Percentiles rank a stretch among this genome's conserved stretches.
Conservation (phyloP, 1,140 invertebrate genomes). For the Drosophila lacteicornis region DNA sequence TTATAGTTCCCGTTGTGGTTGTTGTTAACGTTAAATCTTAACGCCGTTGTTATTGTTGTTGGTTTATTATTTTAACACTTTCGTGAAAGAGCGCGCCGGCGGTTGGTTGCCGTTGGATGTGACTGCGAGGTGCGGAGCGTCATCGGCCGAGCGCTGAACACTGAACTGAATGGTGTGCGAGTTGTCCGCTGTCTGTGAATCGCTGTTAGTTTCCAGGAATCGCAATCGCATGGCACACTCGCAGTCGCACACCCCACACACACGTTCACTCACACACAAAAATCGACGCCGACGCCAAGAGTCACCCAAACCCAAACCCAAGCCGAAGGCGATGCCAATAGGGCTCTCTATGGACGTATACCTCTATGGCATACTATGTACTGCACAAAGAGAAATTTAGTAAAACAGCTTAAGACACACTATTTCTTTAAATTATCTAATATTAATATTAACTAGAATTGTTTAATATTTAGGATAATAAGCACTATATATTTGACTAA, state of each 20-base stretch:
- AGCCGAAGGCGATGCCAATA: constrained; percentile 38
- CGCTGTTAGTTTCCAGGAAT: constrained; percentile 85
- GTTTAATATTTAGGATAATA: neutral
- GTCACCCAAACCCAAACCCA: constrained; percentile 39
- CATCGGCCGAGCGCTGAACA: too few species aligned
- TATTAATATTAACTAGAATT: neutral
- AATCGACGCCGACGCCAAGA: constrained; percentile 51
- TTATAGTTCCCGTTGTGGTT: too few species aligned
- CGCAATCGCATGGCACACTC: constrained; percentile 55
- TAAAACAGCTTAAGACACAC: too few species aligned
- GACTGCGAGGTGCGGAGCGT: too few species aligned
- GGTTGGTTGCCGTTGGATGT: too few species aligned
- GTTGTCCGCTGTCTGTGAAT: too few species aligned
- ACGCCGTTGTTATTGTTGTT: too few species aligned
- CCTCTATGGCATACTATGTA: constrained; percentile 13
- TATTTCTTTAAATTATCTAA: neutral
- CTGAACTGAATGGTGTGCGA: too few species aligned
- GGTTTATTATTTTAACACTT: too few species aligned
- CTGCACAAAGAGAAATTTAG: neutral
- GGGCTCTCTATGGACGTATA: constrained; percentile 30
- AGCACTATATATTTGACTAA: neutral
- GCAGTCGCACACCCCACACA: constrained; percentile 11
- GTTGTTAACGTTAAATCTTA: too few species aligned
- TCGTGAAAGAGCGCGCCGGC: too few species aligned
- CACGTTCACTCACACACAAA: neutral